These are phyloP conservation scores for Melanogrammus aeglefinus DNA, from an alignment of 2,797 vertebrate species.

Conservation along the genomic window DNA sequence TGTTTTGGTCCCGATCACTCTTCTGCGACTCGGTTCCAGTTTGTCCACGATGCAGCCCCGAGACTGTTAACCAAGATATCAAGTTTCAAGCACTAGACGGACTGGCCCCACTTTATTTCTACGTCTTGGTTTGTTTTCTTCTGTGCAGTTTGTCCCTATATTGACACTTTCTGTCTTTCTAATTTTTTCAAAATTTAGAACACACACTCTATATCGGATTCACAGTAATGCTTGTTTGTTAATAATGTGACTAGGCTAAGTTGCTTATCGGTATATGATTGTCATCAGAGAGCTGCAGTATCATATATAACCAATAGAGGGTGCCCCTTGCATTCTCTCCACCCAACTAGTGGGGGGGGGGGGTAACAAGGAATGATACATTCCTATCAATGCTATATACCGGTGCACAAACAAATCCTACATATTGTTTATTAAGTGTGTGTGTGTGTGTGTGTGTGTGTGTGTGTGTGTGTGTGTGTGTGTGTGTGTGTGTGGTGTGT, in stretches of 20 bases:
- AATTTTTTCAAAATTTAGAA: not conserved
- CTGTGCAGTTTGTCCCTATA: not conserved
- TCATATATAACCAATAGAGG: not conserved
- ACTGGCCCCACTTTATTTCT: not conserved
- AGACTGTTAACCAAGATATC: not conserved
- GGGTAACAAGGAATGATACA: not conserved
- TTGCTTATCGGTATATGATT: too few relatives aligned
- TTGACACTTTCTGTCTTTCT: too few relatives aligned
- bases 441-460: constrained; percentile 8
- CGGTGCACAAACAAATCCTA: not conserved
- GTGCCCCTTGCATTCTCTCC: not conserved
- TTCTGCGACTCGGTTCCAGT: not conserved
- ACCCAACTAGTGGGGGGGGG: not conserved
- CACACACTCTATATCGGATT: too few relatives aligned
- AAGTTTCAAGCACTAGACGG: not conserved
- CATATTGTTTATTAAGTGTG: not conserved
- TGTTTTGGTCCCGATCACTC: not conserved
- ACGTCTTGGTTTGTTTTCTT: not conserved
- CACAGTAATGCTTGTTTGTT: too few relatives aligned
- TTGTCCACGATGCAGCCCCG: not conserved
- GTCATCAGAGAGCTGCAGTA: not conserved
- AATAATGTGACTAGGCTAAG: too few relatives aligned
- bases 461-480: constrained; percentile 25
- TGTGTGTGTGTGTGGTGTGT: constrained; percentile 26
- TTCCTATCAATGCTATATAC: too few relatives aligned